Evolutionary conservation across 2,113 vertebrate species (phyloP), one percentile per base, ranked within the genome.

Genomic region (Gymnorhina tibicen): DNA sequence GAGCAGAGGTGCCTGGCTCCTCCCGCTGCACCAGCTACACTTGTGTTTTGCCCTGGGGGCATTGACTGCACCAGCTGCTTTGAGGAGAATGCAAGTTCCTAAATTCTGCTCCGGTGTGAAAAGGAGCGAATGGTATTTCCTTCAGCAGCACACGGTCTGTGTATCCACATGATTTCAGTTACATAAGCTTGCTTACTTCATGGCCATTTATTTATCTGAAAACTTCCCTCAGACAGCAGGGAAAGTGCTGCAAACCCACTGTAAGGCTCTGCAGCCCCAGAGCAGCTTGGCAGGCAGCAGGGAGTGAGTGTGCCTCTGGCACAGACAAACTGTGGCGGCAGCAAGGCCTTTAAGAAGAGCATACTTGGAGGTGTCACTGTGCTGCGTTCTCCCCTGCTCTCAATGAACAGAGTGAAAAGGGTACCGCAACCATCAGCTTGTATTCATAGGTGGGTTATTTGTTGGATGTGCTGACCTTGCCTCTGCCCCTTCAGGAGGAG

Each of bases 401-500:
- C 55, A 73, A 68, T 82, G 47, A 94, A 58, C 27, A 73, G 56
- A 87, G 50, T 14, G 23, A 37, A 92, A 88, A 74, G n/a, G 39
- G 33, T 62, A 49, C 77, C 7, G 10, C 2, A 3, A 27, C 70
- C 75, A 86, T 59, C n/a, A 5, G 28, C 44, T 84, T 52, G 32
- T 52, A 41, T 64, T 86, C 14, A 2, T 56, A 85, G 64, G 39
- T 80, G 87, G 46, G 41, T 89, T 77, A 3, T 80, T 84, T 75
- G 50, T 78, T 87, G 69, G 80, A 75, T 64, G 22, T 91, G 66
- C 91, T 89, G 64, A 95, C 92, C 95, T 94, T 96, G 96, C 96
- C 94, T 94, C 77, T 96, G 93, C 50, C 93, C 80, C 95, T 96
- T 96, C 89, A 89, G 94, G 42, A 94, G 85, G 75, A 95, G 83